These are phyloP conservation scores for Zosterops hypoxanthus DNA, from an alignment of 2,113 vertebrate species.

Conservation along the genomic window DNA sequence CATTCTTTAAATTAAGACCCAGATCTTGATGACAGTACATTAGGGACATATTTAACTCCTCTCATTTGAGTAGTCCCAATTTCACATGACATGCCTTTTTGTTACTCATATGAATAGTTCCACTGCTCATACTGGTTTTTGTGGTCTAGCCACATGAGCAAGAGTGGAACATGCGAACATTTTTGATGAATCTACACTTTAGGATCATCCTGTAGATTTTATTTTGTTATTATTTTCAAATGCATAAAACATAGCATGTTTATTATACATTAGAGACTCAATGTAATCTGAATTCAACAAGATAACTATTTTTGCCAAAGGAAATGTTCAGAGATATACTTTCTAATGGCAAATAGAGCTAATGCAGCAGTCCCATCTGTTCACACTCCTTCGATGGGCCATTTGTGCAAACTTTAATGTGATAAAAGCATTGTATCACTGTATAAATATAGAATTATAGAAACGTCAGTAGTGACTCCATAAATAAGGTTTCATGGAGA, in stretches of 20 bases:
- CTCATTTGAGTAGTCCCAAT: not conserved
- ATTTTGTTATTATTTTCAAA: conserved; percentile 46
- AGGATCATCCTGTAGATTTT: not conserved
- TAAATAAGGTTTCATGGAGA: conserved; percentile 56
- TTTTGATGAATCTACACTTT: not conserved
- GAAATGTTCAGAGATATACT: conserved; percentile 42
- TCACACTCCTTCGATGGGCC: conserved; percentile 63
- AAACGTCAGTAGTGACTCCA: conserved; percentile 48
- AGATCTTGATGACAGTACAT: not conserved
- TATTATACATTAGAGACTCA: not conserved
- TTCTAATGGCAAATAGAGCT: conserved; percentile 67
- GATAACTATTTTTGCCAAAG: conserved; percentile 48
- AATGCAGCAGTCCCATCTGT: conserved; percentile 72
- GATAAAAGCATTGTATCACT: conserved; percentile 71
- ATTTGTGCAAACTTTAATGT: conserved; percentile 64
- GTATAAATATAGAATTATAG: conserved; percentile 66
- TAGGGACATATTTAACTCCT: not conserved
- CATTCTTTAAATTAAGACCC: not conserved
- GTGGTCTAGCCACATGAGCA: not conserved
- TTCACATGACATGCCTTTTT: not conserved
- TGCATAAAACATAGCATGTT: conserved; percentile 11
- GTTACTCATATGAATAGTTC: not conserved
- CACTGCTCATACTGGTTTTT: not conserved
- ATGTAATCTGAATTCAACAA: conserved; percentile 50
- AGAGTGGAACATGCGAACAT: not conserved